Evolutionary conservation across 2,113 vertebrate genomes (phyloP), one percentile per base, ranked within the genome.

Genomic region (Pseudorhombus dupliciocellatus): DNA sequence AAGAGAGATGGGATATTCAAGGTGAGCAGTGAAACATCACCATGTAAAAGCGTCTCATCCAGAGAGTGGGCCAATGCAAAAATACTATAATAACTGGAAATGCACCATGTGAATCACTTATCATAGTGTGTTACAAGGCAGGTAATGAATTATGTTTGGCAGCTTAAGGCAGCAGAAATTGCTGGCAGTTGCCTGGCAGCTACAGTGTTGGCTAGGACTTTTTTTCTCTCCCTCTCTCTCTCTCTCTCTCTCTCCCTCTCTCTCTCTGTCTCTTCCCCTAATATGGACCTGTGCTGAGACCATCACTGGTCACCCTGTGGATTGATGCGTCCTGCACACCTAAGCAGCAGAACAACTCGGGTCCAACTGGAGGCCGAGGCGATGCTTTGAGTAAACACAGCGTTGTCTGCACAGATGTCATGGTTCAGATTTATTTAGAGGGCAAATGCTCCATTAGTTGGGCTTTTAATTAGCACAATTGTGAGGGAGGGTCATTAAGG

Each of bases 391-490:
- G 88, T 84, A 88, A 91, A 89, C 84, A 83, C 74, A 57, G 88
- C 72, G 85, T 79, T 89, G 77, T 83, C 83, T 86, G 88, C 81
- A 81, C 84, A 87, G 87, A 87, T 88, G 90, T 88, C 92, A 87
- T 81, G 87, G 86, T 83, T 89, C 83, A 89, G 87, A 92, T 91
- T 92, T 92, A 93, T 92, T 90, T 88, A 86, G 86, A 92, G 91
- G 90, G 90, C 90, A 88, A 92, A 91, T 83, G 90, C 87, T 89
- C 90, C 89, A 92, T 93, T 93, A 93, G 90, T 87, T 84, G 50
- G 50, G 85, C 81, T 90, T 93, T 94, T 94, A 94, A 94, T 94
- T 93, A 93, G 92, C 86, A 77, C 86, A 85, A 84, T 91, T 89
- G 90, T 91, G 89, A 87, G 90, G 88, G 88, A 87, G 84, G 89